Conservation (phyloP, 2,797 vertebrate species). For the Lophius americanus region DNA sequence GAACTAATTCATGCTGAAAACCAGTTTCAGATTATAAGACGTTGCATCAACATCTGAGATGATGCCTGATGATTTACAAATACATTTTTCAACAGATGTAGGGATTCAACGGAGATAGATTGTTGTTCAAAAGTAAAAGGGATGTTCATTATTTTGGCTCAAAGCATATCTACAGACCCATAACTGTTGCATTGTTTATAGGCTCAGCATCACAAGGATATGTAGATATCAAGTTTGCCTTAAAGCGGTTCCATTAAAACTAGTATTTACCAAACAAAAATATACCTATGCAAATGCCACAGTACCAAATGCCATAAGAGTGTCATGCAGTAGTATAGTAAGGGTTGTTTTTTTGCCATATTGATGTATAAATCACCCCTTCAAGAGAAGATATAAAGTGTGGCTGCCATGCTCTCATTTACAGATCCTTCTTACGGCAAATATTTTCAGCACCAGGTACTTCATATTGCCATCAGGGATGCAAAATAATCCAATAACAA, state of each 20-base stretch:
- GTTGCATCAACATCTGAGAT: not conserved
- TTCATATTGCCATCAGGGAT: constrained; percentile 57
- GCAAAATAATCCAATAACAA: constrained; percentile 45
- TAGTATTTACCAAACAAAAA: constrained; percentile 39
- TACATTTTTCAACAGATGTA: constrained; percentile 4
- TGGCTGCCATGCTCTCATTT: constrained; percentile 60
- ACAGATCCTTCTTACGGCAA: constrained; percentile 72
- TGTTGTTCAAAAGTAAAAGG: not conserved
- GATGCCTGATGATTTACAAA: constrained; percentile 21
- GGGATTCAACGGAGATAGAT: too few species aligned
- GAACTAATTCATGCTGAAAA: constrained; percentile 36
- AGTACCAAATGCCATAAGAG: constrained; percentile 63
- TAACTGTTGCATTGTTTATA: constrained; percentile 21
- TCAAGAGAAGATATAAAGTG: constrained; percentile 35
- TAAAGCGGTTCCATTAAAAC: constrained; percentile 52
- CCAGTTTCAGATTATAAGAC: constrained; percentile 13
- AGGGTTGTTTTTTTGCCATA: constrained; percentile 32
- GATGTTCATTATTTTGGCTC: constrained; percentile 16
- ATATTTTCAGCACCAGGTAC: constrained; percentile 51
- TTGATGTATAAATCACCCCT: constrained; percentile 59
- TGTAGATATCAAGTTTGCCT: constrained; percentile 24
- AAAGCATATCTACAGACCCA: constrained; percentile 40
- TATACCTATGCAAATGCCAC: constrained; percentile 48
- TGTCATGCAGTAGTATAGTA: constrained; percentile 69
- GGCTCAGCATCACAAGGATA: constrained; percentile 56